phyloP scores from a whole-genome alignment of 2,797 vertebrate species.

The Hyperoplus lanceolatus region DNA sequence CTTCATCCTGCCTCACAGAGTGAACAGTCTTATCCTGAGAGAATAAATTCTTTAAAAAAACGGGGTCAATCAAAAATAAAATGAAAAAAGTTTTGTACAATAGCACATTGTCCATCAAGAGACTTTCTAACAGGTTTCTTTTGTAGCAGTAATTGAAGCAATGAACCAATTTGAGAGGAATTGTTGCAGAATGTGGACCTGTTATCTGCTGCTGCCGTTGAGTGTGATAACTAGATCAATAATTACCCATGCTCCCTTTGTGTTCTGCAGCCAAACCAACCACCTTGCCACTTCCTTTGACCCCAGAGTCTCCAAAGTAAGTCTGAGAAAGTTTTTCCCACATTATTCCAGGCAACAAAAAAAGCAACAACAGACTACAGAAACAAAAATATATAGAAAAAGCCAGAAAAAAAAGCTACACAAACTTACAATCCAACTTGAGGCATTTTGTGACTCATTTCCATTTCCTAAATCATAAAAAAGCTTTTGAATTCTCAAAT shows the following conservation, averaged over 20 bases:
- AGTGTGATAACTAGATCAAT: slow-evolving; percentile 87
- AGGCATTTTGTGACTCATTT: slow-evolving; percentile 88
- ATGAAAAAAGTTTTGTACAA: slow-evolving; percentile 46
- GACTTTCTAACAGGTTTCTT: slow-evolving; percentile 78
- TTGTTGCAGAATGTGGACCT: slow-evolving; percentile 86
- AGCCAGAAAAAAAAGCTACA: slow-evolving; percentile 53
- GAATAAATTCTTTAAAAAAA: slow-evolving; percentile 65
- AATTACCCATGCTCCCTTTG: slow-evolving; percentile 90
- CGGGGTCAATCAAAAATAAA: slow-evolving; percentile 83
- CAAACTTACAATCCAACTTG: slow-evolving; percentile 74
- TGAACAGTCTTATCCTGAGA: slow-evolving; percentile 74
- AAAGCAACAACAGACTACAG: slow-evolving; percentile 67
- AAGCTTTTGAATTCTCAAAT: slow-evolving; percentile 74
- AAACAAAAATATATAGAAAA: slow-evolving; percentile 51
- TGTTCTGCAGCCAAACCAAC: slow-evolving; percentile 98
- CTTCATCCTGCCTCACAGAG: slow-evolving; percentile 88
- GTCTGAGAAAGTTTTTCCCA: slow-evolving; percentile 93
- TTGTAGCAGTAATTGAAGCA: slow-evolving; percentile 77
- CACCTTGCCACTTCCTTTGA: slow-evolving; percentile 99
- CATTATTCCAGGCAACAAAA: slow-evolving; percentile 85
- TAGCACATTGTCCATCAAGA: slow-evolving; percentile 57
- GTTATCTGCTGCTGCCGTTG: slow-evolving; percentile 80
- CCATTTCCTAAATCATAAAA: slow-evolving; percentile 88
- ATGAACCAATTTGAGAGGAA: slow-evolving; percentile 80
- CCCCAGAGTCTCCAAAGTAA: slow-evolving; percentile 99